These are phyloP conservation scores for Myrmecophaga tridactyla DNA, from an alignment of 2,113 vertebrate species.

Conservation along the genomic window DNA sequence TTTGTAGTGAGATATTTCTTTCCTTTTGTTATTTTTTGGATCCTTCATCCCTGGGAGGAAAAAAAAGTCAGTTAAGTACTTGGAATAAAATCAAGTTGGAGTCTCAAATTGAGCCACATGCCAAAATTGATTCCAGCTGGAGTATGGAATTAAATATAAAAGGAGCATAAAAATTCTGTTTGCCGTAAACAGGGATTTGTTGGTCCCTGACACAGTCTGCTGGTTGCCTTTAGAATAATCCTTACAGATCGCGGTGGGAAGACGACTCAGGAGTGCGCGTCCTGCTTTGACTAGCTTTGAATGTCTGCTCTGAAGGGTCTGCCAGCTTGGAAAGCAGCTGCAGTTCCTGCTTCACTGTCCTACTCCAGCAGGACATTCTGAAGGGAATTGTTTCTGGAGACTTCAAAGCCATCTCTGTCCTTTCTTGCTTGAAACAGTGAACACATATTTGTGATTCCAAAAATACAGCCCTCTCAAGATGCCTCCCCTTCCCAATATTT, in stretches of 20 bases:
- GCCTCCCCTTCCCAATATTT: background rate
- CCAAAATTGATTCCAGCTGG: conserved; percentile 67
- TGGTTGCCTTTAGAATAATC: conserved; percentile 12
- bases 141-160: conserved; percentile 52
- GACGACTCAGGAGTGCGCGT: background rate
- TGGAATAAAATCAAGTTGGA: conserved; percentile 64
- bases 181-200: conserved; percentile 59
- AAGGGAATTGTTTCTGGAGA: background rate
- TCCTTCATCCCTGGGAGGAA: background rate
- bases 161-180: conserved; percentile 55
- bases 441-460: background rate
- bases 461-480: background rate
- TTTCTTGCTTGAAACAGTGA: background rate
- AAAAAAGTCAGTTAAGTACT: conserved; percentile 49
- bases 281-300: background rate
- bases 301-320: background rate
- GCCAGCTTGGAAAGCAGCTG: background rate
- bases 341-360: background rate
- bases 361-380: background rate
- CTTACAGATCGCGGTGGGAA: background rate
- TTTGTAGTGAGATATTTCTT: background rate
- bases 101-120: conserved; percentile 55
- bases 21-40: conserved; percentile 32
- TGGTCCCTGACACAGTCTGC: background rate
- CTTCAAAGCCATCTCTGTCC: background rate